Percentiles rank a stretch among this genome's conserved stretches.
Evolutionary conservation across 2,888 invertebrate genomes (phyloP).

Genomic region (Bellardia bayeri): DNA sequence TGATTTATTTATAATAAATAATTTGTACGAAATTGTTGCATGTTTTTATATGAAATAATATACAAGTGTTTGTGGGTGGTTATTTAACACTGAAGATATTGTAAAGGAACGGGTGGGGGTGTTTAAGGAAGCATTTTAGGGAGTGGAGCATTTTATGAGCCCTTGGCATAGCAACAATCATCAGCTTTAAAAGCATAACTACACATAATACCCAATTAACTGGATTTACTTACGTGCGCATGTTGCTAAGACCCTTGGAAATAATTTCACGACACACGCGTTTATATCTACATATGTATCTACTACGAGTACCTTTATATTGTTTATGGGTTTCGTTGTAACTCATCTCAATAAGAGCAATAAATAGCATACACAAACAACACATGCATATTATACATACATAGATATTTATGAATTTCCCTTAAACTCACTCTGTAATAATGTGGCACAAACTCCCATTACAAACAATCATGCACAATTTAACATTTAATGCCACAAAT

Average conservation of each 20-base stretch:
- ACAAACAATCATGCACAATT: constrained; percentile 45
- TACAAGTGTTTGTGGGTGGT: constrained; percentile 22
- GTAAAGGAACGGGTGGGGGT: not conserved
- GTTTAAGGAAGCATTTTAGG: not conserved
- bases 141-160: not conserved
- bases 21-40: constrained; percentile 54
- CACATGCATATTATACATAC: constrained; percentile 10
- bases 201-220: constrained; percentile 75
- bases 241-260: constrained; percentile 70
- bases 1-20: constrained; percentile 18
- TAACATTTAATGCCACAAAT: constrained; percentile 56
- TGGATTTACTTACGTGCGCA: constrained; percentile 75
- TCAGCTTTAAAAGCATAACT: constrained; percentile 47
- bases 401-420: constrained; percentile 35
- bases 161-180: constrained; percentile 57
- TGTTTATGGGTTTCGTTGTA: not conserved
- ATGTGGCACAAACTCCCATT: too few relatives aligned
- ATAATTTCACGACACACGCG: constrained; percentile 48
- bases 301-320: not conserved
- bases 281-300: not conserved
- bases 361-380: not conserved
- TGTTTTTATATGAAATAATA: constrained; percentile 41
- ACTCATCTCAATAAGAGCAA: constrained; percentile 18
- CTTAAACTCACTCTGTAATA: not conserved
- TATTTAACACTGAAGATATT: not conserved